A percentile compares a stretch with the other conserved stretches of the same genome.
phyloP scores from a whole-genome alignment of 37 sponge, comb jelly and placozoan genomes.

The Amphimedon queenslandica region DNA sequence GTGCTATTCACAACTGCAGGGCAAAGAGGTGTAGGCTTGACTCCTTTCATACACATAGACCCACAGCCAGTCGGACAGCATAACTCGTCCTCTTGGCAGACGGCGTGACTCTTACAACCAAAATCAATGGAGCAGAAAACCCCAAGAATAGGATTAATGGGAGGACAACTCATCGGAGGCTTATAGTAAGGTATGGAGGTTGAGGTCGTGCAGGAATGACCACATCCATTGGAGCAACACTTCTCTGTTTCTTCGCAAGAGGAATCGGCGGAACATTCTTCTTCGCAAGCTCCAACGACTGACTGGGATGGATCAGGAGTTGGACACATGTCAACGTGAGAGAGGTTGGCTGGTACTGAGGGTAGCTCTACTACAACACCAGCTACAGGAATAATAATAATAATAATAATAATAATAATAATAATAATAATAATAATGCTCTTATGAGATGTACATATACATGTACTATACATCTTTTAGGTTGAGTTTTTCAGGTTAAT shows the following conservation, averaged over 20 bases:
- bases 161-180: conserved; percentile 17
- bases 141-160: background rate
- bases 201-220: conserved; percentile 32
- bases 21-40: background rate
- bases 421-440: background rate
- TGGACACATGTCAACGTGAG: background rate
- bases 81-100: conserved; percentile 3
- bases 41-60: background rate
- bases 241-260: conserved; percentile 15
- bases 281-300: conserved; percentile 25
- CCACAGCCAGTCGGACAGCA: conserved; percentile 44
- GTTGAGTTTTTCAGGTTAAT: background rate
- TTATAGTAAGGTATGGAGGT: conserved; percentile 25
- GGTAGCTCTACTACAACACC: background rate
- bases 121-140: background rate
- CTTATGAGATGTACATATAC: background rate
- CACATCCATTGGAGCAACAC: conserved; percentile 66
- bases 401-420: background rate
- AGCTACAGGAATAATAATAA: background rate
- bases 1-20: background rate
- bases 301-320: background rate
- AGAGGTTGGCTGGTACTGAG: background rate
- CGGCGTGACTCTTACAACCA: background rate
- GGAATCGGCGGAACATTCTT: conserved; percentile 28
- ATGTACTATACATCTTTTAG: background rate